Conservation (phyloP, 1,140 invertebrate genomes). For the Drosophila ficusphila region DNA sequence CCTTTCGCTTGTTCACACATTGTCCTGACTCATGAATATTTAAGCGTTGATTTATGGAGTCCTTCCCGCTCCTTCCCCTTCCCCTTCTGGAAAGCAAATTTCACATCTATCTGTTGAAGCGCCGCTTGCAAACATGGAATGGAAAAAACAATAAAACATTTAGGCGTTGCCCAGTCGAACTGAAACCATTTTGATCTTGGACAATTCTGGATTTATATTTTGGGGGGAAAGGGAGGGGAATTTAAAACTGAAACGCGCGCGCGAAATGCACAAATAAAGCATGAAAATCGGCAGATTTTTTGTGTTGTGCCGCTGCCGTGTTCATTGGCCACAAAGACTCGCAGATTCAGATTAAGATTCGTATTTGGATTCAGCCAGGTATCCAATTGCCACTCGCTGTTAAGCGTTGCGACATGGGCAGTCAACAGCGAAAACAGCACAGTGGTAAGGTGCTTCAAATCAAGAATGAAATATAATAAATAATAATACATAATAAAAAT, state of each 20-base stretch:
- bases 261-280: conserved; percentile 49
- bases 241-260: conserved; percentile 44
- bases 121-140: conserved; percentile 18
- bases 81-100: conserved; percentile 22
- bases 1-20: conserved; percentile 65
- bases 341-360: conserved; percentile 46
- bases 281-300: conserved; percentile 17
- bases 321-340: conserved; percentile 55
- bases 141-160: conserved; percentile 61
- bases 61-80: no score
- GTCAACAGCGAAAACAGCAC: conserved; percentile 34
- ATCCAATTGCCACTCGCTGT: conserved; percentile 61
- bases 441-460: conserved; percentile 4
- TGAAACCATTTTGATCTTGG: conserved; percentile 40
- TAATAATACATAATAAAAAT: no score
- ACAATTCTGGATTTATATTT: not conserved
- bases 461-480: not conserved
- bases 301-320: conserved; percentile 54
- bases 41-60: conserved; percentile 74
- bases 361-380: conserved; percentile 56
- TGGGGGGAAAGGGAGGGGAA: not conserved
- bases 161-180: conserved; percentile 63
- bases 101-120: conserved; percentile 27
- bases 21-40: conserved; percentile 74
- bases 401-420: conserved; percentile 50